phyloP scores from a whole-genome alignment of 2,797 vertebrate species.

The Phrynocephalus forsythii region DNA sequence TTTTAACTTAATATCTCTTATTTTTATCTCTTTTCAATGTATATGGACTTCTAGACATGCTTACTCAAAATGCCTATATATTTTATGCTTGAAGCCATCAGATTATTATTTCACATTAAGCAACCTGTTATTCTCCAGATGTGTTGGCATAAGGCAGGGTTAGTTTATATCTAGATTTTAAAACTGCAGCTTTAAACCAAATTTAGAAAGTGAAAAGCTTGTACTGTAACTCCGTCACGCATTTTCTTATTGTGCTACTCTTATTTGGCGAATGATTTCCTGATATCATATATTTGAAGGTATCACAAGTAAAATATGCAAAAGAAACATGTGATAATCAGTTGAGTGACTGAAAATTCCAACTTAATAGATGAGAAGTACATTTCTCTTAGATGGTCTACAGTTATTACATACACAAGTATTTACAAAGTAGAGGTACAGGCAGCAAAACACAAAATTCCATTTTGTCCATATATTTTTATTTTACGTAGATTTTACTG shows the following conservation, averaged over 20 bases:
- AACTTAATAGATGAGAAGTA: background rate
- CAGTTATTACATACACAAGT: background rate
- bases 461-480: background rate
- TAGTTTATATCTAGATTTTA: background rate
- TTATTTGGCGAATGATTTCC: background rate
- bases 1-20: background rate
- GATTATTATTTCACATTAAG: slow-evolving; percentile 30
- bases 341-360: background rate
- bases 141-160: background rate
- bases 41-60: slow-evolving; percentile 13
- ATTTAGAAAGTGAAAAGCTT: slow-evolving; percentile 13
- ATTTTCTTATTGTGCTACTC: background rate
- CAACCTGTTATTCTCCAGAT: slow-evolving; percentile 1
- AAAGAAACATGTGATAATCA: background rate
- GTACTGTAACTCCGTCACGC: background rate
- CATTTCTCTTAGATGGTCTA: background rate
- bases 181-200: slow-evolving; percentile 18
- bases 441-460: slow-evolving; percentile 19
- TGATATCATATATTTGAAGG: background rate
- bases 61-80: slow-evolving; percentile 24
- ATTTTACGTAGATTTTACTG: slow-evolving; percentile 1
- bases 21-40: background rate
- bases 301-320: background rate
- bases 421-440: slow-evolving; percentile 38
- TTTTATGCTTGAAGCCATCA: background rate